A percentile compares a stretch with the other conserved stretches of the same genome.
phyloP scores from a whole-genome alignment of 2,113 vertebrate genomes.

The Sphaerodactylus townsendi region DNA sequence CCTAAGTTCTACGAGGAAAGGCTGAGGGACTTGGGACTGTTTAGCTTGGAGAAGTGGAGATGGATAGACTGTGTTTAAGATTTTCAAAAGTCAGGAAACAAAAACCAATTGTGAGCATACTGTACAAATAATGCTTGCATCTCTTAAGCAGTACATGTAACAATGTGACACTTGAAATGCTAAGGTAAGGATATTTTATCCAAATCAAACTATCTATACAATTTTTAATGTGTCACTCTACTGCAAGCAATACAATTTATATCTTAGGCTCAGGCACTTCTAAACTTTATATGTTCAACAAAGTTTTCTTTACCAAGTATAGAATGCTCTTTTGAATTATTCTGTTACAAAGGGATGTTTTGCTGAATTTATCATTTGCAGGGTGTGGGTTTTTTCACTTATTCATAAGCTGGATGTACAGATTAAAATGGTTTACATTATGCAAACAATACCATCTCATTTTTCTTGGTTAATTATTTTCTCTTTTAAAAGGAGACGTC shows the following conservation, averaged over 20 bases:
- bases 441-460: background rate
- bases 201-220: background rate
- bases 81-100: background rate
- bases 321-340: background rate
- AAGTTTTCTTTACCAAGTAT: background rate
- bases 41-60: too few species aligned
- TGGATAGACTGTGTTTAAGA: background rate
- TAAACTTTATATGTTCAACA: background rate
- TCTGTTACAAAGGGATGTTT: conserved; percentile 1
- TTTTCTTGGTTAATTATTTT: conserved; percentile 8
- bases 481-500: conserved; percentile 19
- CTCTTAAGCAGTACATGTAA: background rate
- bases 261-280: background rate
- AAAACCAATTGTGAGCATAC: background rate
- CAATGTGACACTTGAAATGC: background rate
- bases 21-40: too few species aligned
- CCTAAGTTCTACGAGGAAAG: too few species aligned
- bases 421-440: conserved; percentile 15
- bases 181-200: background rate
- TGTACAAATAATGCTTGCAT: background rate
- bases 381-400: background rate
- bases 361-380: conserved; percentile 2
- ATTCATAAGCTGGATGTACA: background rate
- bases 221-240: background rate
- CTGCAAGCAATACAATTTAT: background rate